Conservation (phyloP, 2,797 vertebrate species). For the Paedocypris micromegethes region DNA sequence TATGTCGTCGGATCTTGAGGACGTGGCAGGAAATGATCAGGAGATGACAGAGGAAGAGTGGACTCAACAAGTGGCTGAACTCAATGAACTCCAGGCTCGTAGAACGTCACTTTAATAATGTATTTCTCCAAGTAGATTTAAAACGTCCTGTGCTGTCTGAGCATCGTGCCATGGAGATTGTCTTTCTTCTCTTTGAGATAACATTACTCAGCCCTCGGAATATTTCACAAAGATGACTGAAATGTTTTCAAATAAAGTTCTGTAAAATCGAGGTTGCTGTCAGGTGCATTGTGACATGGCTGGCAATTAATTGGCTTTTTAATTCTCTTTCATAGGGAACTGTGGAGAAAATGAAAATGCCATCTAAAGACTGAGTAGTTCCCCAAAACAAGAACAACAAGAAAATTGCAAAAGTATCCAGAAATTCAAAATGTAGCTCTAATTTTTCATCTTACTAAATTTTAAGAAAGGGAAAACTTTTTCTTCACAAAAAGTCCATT, state of each 20-base stretch:
- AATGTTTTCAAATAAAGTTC: neutral
- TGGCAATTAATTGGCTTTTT: conserved; percentile 8
- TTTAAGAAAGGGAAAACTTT: too few species aligned
- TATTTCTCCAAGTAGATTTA: neutral
- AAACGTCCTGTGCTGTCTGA: neutral
- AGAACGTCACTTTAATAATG: neutral
- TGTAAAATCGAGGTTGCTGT: neutral
- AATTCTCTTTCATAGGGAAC: conserved; percentile 64
- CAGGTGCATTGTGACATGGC: neutral
- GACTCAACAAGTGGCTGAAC: conserved; percentile 74
- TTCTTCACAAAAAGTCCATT: too few species aligned
- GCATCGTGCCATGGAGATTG: too few species aligned
- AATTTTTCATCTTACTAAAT: too few species aligned
- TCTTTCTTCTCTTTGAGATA: too few species aligned
- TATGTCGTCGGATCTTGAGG: conserved; percentile 55
- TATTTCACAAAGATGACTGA: too few species aligned
- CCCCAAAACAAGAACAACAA: too few species aligned
- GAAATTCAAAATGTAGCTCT: too few species aligned
- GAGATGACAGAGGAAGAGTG: conserved; percentile 83
- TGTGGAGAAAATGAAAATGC: conserved; percentile 69
- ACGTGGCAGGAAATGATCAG: conserved; percentile 51
- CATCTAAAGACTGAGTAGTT: conserved; percentile 67
- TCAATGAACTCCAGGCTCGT: conserved; percentile 77
- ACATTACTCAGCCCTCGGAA: too few species aligned
- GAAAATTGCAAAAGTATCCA: too few species aligned